These are phyloP conservation scores for Cephonodes hylas DNA, from an alignment of 2,888 invertebrate species.

Conservation along the genomic window DNA sequence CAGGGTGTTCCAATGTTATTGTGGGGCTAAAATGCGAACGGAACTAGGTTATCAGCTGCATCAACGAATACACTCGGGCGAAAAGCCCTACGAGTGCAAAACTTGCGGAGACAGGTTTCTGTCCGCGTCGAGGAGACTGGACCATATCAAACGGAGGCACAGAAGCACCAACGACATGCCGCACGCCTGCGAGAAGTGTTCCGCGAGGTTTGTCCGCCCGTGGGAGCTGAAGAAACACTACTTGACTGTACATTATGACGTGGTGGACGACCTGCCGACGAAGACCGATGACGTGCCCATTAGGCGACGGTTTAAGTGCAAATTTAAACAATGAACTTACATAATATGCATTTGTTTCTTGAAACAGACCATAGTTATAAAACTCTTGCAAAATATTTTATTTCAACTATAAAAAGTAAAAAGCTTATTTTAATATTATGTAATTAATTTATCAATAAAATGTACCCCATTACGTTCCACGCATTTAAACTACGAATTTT, in stretches of 20 bases:
- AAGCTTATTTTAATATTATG: background rate
- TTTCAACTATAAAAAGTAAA: background rate
- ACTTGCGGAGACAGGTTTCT: conserved; percentile 63
- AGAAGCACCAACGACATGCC: conserved; percentile 48
- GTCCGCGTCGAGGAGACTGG: conserved; percentile 61
- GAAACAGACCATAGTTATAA: background rate
- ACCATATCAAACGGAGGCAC: conserved; percentile 65
- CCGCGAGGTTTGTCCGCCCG: conserved; percentile 61
- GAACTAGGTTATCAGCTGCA: conserved; percentile 59
- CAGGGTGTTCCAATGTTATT: conserved; percentile 50
- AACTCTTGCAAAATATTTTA: background rate
- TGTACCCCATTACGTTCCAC: too few relatives aligned
- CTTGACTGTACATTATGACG: conserved; percentile 41
- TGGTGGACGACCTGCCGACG: conserved; percentile 34
- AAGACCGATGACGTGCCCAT: conserved; percentile 18
- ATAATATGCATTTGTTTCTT: background rate
- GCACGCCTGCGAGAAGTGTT: conserved; percentile 57
- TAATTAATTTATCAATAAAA: too few relatives aligned
- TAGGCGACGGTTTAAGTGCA: conserved; percentile 2
- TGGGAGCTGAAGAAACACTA: conserved; percentile 66
- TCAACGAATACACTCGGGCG: conserved; percentile 61
- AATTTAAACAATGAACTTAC: background rate
- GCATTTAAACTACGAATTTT: background rate
- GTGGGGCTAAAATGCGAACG: conserved; percentile 58
- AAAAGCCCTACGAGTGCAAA: conserved; percentile 57